Base-by-base conservation (phyloP, 2,113 vertebrate species). In the Phoxinus phoxinus region DNA sequence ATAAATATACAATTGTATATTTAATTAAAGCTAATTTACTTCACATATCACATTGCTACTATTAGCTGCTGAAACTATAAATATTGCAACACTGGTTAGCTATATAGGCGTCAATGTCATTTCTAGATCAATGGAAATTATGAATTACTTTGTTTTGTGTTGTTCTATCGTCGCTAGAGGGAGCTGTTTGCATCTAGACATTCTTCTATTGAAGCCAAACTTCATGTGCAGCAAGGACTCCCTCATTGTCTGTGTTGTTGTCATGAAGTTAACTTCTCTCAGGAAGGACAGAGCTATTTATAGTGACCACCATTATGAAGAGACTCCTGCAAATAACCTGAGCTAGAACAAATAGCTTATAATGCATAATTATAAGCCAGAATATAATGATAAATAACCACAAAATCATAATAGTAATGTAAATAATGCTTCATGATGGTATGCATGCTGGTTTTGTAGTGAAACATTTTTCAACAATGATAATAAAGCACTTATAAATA, bases 251-350 rank as follows among this genome's bases (percentile, higher is more conserved):
- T 84, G 84, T 81, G 74, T 71, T 86, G 53, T 51, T 83, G 84
- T 88, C 84, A 69, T 84, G 71, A 86, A 77, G 85, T 84, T 88
- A 85, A 88, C 85, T 51, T 84, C 69, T 8, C 25, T 56, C 81
- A 84, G 77, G 25, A 71, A 85, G 67, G 86, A 75, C 82, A 86
- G 51, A 9, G 56, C 67, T 86, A 81, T 87, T 87, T 86, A 87
- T 84, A 89, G 81, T 44, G 27, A 53, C 30, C 48, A 25, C 69
- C 53, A 53, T 63, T 73, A 69, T 72, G 75, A 77, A 84, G 10
- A 73, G 32, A 65, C 77, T 46, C 4, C 37, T 48, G 15, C 35
- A 23, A 65, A 63, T 27, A 81, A 44, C 25, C 59, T 21, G 21
- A 19, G 59, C 59, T 46, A 48, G n/a, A 81, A 46, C 37, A 63